Base-by-base conservation (phyloP, 2,113 vertebrate species). In the Erythrocercus mccallii region DNA sequence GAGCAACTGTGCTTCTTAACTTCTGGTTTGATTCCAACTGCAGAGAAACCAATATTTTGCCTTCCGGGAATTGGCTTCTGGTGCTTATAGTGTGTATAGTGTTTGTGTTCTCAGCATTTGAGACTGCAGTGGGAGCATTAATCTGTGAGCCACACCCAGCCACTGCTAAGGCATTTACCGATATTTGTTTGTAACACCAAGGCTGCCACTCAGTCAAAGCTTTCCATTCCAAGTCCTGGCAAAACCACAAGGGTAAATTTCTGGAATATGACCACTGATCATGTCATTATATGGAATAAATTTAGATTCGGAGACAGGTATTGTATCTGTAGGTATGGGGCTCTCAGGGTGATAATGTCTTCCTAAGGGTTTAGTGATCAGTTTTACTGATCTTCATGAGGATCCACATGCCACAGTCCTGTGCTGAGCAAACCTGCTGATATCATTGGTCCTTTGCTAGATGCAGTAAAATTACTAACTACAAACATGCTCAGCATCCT, bases 81-180 rank as follows among this genome's bases (percentile, higher is more conserved):
- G 6, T 53, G 54, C 2, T 69, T 20, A 5, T 4, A 11, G 8
- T 38, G 38, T 23, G 54, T 4, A 0, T 0, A 53, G 9, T 37
- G 33, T 69, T 27, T 37, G 54, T 61, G 23, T 53, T 69, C 54
- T 19, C 33, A 38, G 38, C 54, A 23, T 6, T 19, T 45, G 47
- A n/a, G 45, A 12, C 22, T 38, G 54, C 83, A 38, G 45, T 10
- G 18, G 38, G 18, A 33, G 10, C 28, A 30, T 53, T 45, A 20
- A 61, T 24, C 28, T 15, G 19, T 28, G 47, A 78, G 37, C 72
- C 33, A 23, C 0, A 0, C 37, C 37, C 0, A 0, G 22, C 27
- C 38, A 12, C 5, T 28, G 28, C 28, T 24, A 13, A 45, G 0
- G 47, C 54, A 51, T 14, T 44, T 31, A 5, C 44, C 62, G 38